phyloP scores from a whole-genome alignment of 1,140 invertebrate species.

The Lordiphosa clarofinis region DNA sequence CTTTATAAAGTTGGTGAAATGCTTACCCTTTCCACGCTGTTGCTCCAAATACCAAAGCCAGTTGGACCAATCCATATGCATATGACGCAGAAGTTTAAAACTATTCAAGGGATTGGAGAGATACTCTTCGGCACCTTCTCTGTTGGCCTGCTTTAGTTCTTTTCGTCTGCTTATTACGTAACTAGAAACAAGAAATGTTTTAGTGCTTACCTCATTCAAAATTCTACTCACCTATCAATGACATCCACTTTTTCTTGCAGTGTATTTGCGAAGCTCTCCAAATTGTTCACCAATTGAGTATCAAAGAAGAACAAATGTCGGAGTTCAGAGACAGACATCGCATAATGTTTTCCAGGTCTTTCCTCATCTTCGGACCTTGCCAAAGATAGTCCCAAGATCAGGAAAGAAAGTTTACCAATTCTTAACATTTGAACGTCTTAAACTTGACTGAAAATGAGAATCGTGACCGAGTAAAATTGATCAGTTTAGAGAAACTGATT shows the following conservation, averaged over 20 bases:
- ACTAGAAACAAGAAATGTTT: no score
- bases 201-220: no score
- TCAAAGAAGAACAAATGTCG: neutral
- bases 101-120: neutral
- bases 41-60: conserved; percentile 4
- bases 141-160: neutral
- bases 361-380: neutral
- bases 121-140: neutral
- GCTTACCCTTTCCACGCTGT: neutral
- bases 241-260: conserved; percentile 1
- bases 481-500: no score
- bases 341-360: neutral
- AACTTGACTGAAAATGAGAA: neutral
- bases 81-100: neutral
- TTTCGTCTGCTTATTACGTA: neutral
- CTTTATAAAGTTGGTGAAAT: neutral
- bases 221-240: conserved; percentile 1
- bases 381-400: neutral
- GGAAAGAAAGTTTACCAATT: neutral
- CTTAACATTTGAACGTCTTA: neutral
- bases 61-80: conserved; percentile 1
- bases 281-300: neutral
- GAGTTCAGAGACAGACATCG: neutral
- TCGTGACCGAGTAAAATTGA: no score
- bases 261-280: neutral